These are phyloP conservation scores for Sitta europaea DNA, from an alignment of 2,113 vertebrate species.

Conservation along the genomic window DNA sequence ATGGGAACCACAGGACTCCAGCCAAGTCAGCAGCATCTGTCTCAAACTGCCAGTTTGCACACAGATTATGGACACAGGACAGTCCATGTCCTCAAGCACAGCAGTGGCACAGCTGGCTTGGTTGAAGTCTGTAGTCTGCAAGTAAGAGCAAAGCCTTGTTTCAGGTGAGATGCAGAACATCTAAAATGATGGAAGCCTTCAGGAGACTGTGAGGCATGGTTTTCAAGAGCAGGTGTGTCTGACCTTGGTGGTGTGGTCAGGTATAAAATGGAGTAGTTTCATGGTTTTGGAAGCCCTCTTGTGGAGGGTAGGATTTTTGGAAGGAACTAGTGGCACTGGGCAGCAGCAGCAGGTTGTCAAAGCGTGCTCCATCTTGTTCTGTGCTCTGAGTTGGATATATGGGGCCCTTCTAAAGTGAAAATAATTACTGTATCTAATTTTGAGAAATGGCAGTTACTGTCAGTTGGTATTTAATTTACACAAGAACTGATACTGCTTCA, in stretches of 20 bases:
- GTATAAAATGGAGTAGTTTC: background rate
- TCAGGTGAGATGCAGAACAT: background rate
- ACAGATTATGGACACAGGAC: too few relatives aligned
- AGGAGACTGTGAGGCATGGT: background rate
- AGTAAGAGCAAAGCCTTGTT: background rate
- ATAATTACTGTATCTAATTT: background rate
- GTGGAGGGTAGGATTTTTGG: background rate
- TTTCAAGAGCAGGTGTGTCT: background rate
- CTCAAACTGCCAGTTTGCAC: background rate
- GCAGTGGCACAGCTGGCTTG: background rate
- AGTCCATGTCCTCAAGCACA: background rate
- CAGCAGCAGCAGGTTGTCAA: background rate
- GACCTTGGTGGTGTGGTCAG: background rate
- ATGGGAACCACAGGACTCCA: background rate
- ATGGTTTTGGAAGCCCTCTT: background rate
- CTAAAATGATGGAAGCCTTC: background rate
- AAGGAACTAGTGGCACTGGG: background rate
- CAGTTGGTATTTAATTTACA: background rate
- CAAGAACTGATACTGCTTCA: background rate
- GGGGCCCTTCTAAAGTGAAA: background rate
- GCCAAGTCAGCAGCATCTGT: constrained; percentile 35
- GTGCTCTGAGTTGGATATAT: background rate
- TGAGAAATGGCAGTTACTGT: background rate
- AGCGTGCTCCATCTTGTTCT: background rate
- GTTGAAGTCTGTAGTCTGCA: background rate